Conservation (phyloP, 2,888 invertebrate genomes). For the Standfussiana lucernea region DNA sequence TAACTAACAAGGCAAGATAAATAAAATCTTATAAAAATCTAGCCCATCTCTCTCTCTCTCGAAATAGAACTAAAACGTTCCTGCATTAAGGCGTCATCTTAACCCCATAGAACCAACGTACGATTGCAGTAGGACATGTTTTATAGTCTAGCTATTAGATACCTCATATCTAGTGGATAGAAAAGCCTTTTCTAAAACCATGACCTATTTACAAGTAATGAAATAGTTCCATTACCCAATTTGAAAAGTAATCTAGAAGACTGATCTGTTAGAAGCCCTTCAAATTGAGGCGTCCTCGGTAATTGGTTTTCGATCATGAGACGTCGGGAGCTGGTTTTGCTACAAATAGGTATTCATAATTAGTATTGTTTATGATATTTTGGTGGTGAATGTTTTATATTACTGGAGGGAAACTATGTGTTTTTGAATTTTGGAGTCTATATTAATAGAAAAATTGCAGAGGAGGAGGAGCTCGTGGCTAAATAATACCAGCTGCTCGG, state of each 20-base stretch:
- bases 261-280: constrained; percentile 27
- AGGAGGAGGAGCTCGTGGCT: too few relatives aligned
- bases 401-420: too few relatives aligned
- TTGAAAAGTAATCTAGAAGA: constrained; percentile 29
- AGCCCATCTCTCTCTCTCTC: too few relatives aligned
- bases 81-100: too few relatives aligned
- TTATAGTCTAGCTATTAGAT: not conserved
- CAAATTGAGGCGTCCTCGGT: not conserved
- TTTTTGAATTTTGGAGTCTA: too few relatives aligned
- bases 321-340: not conserved
- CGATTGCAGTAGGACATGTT: not conserved
- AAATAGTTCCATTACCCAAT: constrained; percentile 15
- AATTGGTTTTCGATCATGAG: constrained; percentile 41
- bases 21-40: too few relatives aligned
- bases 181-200: too few relatives aligned
- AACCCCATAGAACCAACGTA: too few relatives aligned
- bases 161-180: not conserved
- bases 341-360: constrained; percentile 15
- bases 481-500: too few relatives aligned
- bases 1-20: too few relatives aligned
- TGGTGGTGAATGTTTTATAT: not conserved
- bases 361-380: not conserved
- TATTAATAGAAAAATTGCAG: too few relatives aligned
- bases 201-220: not conserved
- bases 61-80: too few relatives aligned